Conservation (phyloP, 1,140 invertebrate species). For the Zaprionus tsacasi region DNA sequence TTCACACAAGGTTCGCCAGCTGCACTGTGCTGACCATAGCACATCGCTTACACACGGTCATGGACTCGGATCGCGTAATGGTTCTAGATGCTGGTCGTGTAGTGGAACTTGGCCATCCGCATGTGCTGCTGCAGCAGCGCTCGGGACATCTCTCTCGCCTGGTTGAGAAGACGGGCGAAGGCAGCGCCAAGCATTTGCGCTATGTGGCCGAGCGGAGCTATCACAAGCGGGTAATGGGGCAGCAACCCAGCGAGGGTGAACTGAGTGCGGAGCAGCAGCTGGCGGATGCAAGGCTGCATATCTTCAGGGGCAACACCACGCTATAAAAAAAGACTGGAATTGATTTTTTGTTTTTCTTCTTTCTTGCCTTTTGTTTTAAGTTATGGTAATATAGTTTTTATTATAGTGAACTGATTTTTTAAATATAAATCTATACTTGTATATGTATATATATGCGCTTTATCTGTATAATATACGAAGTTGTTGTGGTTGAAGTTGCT, state of each 20-base stretch:
- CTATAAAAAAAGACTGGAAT: conserved; percentile 62
- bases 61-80: conserved; percentile 91
- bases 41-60: conserved; percentile 92
- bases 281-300: conserved; percentile 32
- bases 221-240: conserved; percentile 60
- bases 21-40: conserved; percentile 94
- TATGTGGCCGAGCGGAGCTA: conserved; percentile 75
- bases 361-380: conserved; percentile 56
- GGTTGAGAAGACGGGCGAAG: conserved; percentile 74
- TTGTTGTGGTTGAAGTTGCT: conserved; percentile 44
- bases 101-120: conserved; percentile 89
- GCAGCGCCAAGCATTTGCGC: conserved; percentile 65
- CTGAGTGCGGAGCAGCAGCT: conserved; percentile 12
- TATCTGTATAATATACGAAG: conserved; percentile 66
- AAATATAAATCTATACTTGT: conserved; percentile 70
- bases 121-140: conserved; percentile 87
- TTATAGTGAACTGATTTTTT: conserved; percentile 82
- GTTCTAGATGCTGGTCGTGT: conserved; percentile 89
- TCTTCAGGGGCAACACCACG: conserved; percentile 61
- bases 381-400: conserved; percentile 82
- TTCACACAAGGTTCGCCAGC: conserved; percentile 88
- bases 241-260: neutral
- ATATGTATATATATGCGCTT: conserved; percentile 69
- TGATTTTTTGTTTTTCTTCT: conserved; percentile 27
- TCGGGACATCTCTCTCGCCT: conserved; percentile 84